Evolutionary conservation across 2,113 vertebrate genomes (phyloP).

Genomic region (Galbula dea): DNA sequence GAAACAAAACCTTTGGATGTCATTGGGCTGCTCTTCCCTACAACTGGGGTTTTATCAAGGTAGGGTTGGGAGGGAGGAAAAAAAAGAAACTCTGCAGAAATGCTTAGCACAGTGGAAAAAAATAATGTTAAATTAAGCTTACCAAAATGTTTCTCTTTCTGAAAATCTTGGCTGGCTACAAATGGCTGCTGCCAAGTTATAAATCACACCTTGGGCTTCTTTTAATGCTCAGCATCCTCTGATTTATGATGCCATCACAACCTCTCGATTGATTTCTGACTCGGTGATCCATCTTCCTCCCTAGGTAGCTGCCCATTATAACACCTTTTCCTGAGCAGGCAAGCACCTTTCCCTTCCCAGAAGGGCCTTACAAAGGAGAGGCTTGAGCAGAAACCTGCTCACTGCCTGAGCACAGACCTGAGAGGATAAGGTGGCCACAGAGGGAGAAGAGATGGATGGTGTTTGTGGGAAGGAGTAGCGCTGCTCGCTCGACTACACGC

Average conservation of each 20-base stretch:
- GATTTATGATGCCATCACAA: constrained; percentile 70
- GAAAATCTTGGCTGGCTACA: constrained; percentile 62
- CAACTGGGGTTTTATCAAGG: not conserved
- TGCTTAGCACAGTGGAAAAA: not conserved
- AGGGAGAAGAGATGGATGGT: not conserved
- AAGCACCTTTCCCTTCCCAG: not conserved
- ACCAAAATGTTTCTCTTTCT: constrained; percentile 66
- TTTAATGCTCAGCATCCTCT: constrained; percentile 59
- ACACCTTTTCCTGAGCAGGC: constrained; percentile 29
- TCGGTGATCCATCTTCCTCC: constrained; percentile 68
- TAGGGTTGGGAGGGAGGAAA: not conserved
- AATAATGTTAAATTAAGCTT: constrained; percentile 65
- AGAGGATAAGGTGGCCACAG: not conserved
- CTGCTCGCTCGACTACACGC: rapidly evolving
- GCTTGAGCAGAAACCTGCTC: not conserved
- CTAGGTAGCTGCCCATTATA: constrained; percentile 48
- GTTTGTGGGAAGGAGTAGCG: not conserved
- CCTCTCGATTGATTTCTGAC: constrained; percentile 65
- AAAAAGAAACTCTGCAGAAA: constrained; percentile 19
- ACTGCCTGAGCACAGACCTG: not conserved
- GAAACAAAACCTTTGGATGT: not conserved
- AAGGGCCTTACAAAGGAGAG: not conserved
- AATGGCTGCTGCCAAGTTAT: constrained; percentile 62
- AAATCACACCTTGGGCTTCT: constrained; percentile 62
- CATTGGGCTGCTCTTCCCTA: not conserved